Conservation (phyloP, 2,113 vertebrate species). For the Columba livia region DNA sequence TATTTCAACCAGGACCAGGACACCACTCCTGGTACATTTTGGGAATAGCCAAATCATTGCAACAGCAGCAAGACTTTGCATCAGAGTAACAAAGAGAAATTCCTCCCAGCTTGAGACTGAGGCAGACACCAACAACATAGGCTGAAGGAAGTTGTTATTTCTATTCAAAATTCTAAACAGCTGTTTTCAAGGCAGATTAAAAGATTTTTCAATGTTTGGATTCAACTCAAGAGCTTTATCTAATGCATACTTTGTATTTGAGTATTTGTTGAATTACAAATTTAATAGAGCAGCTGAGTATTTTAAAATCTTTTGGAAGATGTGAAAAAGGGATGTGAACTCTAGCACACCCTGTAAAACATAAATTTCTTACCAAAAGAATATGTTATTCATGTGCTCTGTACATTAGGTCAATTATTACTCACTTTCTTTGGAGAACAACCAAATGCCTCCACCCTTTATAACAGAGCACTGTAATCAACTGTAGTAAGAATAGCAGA, state of each 20-base stretch:
- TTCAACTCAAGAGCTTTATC: constrained; percentile 60
- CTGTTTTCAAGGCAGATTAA: constrained; percentile 56
- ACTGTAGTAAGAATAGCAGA: constrained; percentile 66
- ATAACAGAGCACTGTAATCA: constrained; percentile 69
- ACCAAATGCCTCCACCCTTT: constrained; percentile 80
- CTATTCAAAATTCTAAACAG: constrained; percentile 58
- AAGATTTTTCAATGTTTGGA: constrained; percentile 59
- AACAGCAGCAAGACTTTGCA: constrained; percentile 4
- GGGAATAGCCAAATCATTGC: background rate
- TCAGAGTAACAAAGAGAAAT: constrained; percentile 33
- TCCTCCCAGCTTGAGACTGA: constrained; percentile 18
- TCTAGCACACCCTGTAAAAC: constrained; percentile 74
- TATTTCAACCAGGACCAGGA: background rate
- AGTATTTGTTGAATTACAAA: constrained; percentile 70
- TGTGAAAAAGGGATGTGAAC: constrained; percentile 75
- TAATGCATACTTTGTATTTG: constrained; percentile 60
- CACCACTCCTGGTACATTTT: background rate
- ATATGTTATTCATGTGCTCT: constrained; percentile 81
- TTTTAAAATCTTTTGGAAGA: constrained; percentile 76
- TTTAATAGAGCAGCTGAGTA: constrained; percentile 73
- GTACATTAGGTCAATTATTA: constrained; percentile 84
- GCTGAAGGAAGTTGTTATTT: constrained; percentile 55
- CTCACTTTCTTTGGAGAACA: constrained; percentile 79
- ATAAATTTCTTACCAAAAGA: constrained; percentile 76
- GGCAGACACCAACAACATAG: constrained; percentile 3